Evolutionary conservation across 2,888 invertebrate species (phyloP).

Genomic region (Ischnus inquisitorius): DNA sequence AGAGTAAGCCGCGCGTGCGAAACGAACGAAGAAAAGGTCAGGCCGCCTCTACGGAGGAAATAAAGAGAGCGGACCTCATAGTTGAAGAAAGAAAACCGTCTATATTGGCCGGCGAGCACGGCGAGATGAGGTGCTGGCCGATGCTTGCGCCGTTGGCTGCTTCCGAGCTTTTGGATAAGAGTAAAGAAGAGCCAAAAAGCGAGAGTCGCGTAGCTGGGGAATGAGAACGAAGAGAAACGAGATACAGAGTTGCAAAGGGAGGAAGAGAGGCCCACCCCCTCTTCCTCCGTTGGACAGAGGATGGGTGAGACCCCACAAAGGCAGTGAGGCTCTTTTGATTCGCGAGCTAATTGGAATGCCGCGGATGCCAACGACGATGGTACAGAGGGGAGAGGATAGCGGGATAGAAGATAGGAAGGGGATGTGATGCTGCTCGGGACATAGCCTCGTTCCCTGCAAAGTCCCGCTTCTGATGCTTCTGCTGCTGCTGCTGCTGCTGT

Average conservation of each 20-base stretch:
- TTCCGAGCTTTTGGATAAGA: constrained; percentile 12
- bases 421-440: constrained; percentile 62
- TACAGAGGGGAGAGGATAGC: constrained; percentile 75
- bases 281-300: constrained; percentile 55
- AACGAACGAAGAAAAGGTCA: neutral
- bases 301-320: constrained; percentile 84
- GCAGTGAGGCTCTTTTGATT: constrained; percentile 85
- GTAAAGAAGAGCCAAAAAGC: constrained; percentile 41
- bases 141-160: constrained; percentile 1
- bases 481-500: constrained; percentile 73
- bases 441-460: constrained; percentile 73
- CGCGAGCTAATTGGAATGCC: constrained; percentile 85
- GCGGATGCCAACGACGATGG: constrained; percentile 84
- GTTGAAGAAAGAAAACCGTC: constrained; percentile 18
- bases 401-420: constrained; percentile 34
- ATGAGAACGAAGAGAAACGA: constrained; percentile 54
- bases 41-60: neutral
- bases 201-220: constrained; percentile 18
- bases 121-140: constrained; percentile 20
- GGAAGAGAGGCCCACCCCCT: constrained; percentile 10
- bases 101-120: neutral
- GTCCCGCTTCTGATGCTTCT: constrained; percentile 71
- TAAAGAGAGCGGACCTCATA: neutral
- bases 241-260: constrained; percentile 63
- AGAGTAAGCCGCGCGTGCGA: neutral